Base-by-base conservation (phyloP, 2,888 invertebrate species). In the Erebia ligea region DNA sequence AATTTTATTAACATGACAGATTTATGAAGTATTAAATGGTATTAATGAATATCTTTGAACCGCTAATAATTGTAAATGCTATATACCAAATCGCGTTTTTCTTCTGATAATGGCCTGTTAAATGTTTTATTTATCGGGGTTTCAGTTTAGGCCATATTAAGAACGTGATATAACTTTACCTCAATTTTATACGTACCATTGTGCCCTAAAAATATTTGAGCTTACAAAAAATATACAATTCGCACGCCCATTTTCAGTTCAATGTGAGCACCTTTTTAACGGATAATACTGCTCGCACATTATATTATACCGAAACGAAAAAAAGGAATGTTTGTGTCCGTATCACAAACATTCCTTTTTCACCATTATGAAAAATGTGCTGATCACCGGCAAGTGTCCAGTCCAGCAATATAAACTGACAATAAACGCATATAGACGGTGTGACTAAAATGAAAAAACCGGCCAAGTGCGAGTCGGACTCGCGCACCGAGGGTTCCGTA, bases 191-290 rank as follows among this genome's bases (percentile, higher is more conserved):
- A 73, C 40, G 54, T 79, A 68, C 83, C 80, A 87, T 90, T 90
- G 86, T 89, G 86, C 79, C 86, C 84, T 88, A 86, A 89, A 89
- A 90, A 86, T 89, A 86, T 84, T 73, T 79, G 75, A 82, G 79
- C 77, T 79, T 78, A 77, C 77, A 84, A 83, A 86, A 87, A 87
- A 84, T 79, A 71, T 75, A 72, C 75, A 78, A 73, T 81, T 82
- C 77, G 77, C 79, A 72, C 72, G 73, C 69, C 75, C 76, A 80
- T 82, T 84, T 80, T 82, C 76, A 81, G 78, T 76, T 81, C 80
- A 80, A 81, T 81, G 77, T 80, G 76, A 80, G 71, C 75, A 64
- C 73, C 83, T 81, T 86, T 81, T 71, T 81, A 84, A 82, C 78
- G 76, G 76, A 76, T 71, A 78, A 73, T 10, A 17, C 54, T 54